Evolutionary conservation across 2,797 vertebrate genomes (phyloP).

Genomic region (Mormyrops attenuatus): DNA sequence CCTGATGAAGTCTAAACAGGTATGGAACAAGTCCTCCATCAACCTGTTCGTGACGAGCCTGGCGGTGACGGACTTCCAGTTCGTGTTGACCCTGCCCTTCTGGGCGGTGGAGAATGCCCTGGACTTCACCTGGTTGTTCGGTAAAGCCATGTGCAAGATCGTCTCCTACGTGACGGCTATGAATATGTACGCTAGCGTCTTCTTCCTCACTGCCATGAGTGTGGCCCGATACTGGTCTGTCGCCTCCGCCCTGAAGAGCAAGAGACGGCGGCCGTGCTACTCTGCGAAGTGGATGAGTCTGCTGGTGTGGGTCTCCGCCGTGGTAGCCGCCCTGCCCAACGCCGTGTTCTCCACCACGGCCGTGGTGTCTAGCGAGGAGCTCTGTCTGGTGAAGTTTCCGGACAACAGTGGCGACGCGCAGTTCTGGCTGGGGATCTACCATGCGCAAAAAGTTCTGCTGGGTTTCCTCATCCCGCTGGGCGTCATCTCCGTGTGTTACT

Average conservation of each 20-base stretch:
- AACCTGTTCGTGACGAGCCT: conserved; percentile 89
- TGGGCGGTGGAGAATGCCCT: conserved; percentile 93
- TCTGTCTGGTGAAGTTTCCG: conserved; percentile 87
- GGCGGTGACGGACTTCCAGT: conserved; percentile 90
- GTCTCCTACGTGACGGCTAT: conserved; percentile 85
- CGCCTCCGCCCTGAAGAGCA: conserved; percentile 75
- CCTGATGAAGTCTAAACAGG: conserved; percentile 82
- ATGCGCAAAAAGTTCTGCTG: conserved; percentile 84
- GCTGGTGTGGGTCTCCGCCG: conserved; percentile 74
- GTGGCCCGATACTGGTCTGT: conserved; percentile 82
- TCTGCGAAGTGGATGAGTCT: conserved; percentile 68
- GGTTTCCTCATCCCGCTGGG: conserved; percentile 79
- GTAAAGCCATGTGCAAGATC: conserved; percentile 89
- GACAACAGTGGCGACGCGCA: conserved; percentile 67
- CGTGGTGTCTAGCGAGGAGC: conserved; percentile 72
- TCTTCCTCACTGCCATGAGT: conserved; percentile 93
- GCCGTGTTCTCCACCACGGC: conserved; percentile 85
- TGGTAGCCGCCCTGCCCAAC: conserved; percentile 76
- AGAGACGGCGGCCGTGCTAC: conserved; percentile 45
- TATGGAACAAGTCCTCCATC: conserved; percentile 88
- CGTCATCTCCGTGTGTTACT: conserved; percentile 77
- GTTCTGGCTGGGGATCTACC: conserved; percentile 87
- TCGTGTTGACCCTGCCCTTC: conserved; percentile 88
- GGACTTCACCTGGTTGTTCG: conserved; percentile 91
- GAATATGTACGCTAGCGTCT: conserved; percentile 98